These are phyloP conservation scores for Drosophila orena DNA, from an alignment of 1,140 invertebrate species.

Conservation along the genomic window DNA sequence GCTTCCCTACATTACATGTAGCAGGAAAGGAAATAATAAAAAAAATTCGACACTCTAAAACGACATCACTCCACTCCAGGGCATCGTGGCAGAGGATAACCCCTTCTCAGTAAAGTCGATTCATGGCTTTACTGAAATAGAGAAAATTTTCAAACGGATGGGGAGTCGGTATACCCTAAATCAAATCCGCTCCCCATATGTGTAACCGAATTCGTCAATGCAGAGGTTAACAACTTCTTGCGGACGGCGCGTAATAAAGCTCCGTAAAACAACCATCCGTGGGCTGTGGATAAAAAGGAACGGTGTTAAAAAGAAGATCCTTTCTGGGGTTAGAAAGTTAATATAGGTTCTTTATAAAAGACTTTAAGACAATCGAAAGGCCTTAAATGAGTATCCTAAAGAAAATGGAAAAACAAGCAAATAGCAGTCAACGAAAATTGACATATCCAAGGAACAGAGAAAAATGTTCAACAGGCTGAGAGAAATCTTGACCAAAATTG, in stretches of 20 bases:
- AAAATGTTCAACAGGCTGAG: too few relatives aligned
- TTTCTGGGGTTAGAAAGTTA: neutral
- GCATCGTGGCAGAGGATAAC: neutral
- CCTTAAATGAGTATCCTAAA: neutral
- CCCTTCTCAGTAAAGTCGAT: conserved; percentile 1
- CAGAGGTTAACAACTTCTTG: conserved; percentile 4
- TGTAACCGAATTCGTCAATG: conserved; percentile 3
- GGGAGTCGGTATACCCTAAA: conserved; percentile 1
- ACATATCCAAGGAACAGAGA: neutral
- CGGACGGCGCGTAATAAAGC: neutral
- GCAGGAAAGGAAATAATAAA: too few relatives aligned
- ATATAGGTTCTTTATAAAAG: neutral
- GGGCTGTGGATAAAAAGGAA: too few relatives aligned
- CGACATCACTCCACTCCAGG: conserved; percentile 3
- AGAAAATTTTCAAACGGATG: neutral
- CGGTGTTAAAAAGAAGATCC: too few relatives aligned
- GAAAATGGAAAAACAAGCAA: neutral
- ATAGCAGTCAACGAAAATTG: neutral
- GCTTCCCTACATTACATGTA: too few relatives aligned
- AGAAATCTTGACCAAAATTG: too few relatives aligned
- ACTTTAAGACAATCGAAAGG: neutral
- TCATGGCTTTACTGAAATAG: neutral
- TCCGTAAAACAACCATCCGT: too few relatives aligned
- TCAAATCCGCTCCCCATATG: neutral
- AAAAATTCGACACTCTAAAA: neutral